Conservation (phyloP, 1,140 invertebrate species). For the Drosophila watanabei region DNA sequence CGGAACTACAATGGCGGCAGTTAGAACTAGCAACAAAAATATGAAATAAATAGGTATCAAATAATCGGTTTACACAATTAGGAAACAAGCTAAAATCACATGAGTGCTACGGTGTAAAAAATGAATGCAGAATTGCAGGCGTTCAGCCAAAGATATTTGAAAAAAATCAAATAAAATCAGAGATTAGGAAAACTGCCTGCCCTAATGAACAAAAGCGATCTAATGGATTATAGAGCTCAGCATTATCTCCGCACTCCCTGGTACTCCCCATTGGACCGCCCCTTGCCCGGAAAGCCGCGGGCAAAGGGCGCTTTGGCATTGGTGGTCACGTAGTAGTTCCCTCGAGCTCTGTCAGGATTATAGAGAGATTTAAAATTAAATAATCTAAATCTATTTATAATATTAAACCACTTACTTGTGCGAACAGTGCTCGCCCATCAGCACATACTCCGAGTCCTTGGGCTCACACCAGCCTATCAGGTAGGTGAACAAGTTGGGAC, state of each 20-base stretch:
- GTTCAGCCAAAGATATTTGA: background rate
- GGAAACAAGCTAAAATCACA: constrained; percentile 81
- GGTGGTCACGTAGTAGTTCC: constrained; percentile 94
- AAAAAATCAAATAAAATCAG: background rate
- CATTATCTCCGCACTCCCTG: constrained; percentile 74
- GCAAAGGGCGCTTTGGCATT: constrained; percentile 94
- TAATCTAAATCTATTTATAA: background rate
- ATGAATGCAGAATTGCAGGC: constrained; percentile 28
- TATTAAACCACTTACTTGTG: constrained; percentile 87
- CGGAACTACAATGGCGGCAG: constrained; percentile 64
- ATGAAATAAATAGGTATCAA: constrained; percentile 68
- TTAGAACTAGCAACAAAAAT: constrained; percentile 67
- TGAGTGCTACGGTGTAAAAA: constrained; percentile 60
- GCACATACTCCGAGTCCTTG: constrained; percentile 90
- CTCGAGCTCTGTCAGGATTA: constrained; percentile 89
- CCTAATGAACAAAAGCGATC: background rate
- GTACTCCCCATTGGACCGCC: constrained; percentile 77
- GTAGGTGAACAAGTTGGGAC: constrained; percentile 92
- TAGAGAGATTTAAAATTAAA: background rate
- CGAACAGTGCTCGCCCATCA: constrained; percentile 93
- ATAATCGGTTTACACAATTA: constrained; percentile 44
- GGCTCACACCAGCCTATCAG: constrained; percentile 93
- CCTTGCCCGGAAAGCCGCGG: constrained; percentile 91
- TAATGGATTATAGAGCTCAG: constrained; percentile 6
- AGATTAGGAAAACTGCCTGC: background rate